Base-by-base conservation (phyloP, 2,113 vertebrate species). In the Mirza zaza region DNA sequence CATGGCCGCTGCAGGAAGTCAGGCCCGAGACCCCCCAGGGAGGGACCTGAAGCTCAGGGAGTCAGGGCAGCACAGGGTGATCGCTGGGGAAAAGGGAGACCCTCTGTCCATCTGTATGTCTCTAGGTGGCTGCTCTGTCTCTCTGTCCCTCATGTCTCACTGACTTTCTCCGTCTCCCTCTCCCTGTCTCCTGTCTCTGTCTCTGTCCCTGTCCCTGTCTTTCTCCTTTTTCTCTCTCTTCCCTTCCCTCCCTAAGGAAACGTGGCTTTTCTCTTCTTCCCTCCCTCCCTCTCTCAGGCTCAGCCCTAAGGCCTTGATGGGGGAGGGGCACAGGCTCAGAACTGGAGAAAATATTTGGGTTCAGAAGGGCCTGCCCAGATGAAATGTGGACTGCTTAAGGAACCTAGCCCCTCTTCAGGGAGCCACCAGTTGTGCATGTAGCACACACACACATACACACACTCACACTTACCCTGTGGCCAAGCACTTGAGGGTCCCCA, bases 201-300 rank as follows among this genome's bases (percentile, higher is more conserved):
- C 90, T 59, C 90, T 34, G 13, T 57, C 13, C 10, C 87, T 14
- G 59, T 63, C 76, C 61, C 48, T 55, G 65, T 63, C 70, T 59
- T 61, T 76, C 90, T 81, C 57, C 23, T 63, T 52, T 82, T 39
- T 71, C 57, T 82, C 29, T 39, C 59, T 73, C 42, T 80, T 65
- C 63, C 79, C 85, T 86, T 94, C 81, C 93, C 93, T 83, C 36
- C 71, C 89, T 67, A 90, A 98, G 93, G 95, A 98, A 98, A 98
- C 86, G 94, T 97, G 98, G 96, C 95, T 95, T 91, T 89, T 80
- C 68, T 45, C 48, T 87, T 27, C 91, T 80, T 75, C 73, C 61
- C 39, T 88, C 70, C 91, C 82, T 90, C 71, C 52, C 87, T 77
- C 71, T 65, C 81, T 88, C 32, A 14, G 85, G 77, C 94, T 95